phyloP scores from a whole-genome alignment of 2,888 invertebrate genomes.

The Serrognathus titanus region DNA sequence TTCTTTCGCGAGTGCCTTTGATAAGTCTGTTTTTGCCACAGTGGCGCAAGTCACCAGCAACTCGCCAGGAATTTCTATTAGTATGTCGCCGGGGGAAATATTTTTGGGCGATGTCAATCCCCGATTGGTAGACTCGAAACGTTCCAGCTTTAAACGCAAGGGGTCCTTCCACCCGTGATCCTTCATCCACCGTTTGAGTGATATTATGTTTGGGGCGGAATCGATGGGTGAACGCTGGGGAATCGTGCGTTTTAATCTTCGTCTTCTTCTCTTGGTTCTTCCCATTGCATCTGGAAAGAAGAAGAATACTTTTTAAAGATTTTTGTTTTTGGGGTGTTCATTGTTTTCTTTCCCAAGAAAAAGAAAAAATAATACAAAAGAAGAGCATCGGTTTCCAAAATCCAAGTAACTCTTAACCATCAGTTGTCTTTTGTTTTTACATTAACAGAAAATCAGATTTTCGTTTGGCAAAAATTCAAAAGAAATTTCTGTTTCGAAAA shows the following conservation, averaged over 20 bases:
- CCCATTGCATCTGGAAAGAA: constrained; percentile 47
- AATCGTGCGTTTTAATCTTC: constrained; percentile 23
- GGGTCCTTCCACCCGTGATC: constrained; percentile 56
- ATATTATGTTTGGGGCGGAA: constrained; percentile 46
- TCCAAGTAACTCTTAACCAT: no score
- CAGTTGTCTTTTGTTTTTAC: no score
- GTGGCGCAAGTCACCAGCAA: constrained; percentile 60
- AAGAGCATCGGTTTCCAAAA: no score
- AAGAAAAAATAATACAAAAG: no score
- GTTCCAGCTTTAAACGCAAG: constrained; percentile 54
- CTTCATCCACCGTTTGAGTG: constrained; percentile 55
- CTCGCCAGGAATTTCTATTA: constrained; percentile 60
- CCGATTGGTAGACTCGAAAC: constrained; percentile 67
- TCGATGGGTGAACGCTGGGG: constrained; percentile 39
- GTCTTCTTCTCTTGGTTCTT: constrained; percentile 51
- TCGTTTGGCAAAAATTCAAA: no score
- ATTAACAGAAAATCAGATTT: no score
- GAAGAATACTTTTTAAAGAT: no score
- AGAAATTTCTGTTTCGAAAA: no score
- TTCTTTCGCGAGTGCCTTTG: constrained; percentile 29
- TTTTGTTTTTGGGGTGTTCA: no score
- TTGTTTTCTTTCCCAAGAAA: no score
- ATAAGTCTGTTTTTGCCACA: constrained; percentile 34
- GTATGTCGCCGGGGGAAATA: constrained; percentile 56
- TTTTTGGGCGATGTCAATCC: constrained; percentile 64